phyloP scores from a whole-genome alignment of 2,888 invertebrate species.

The Acrobasis consociella region DNA sequence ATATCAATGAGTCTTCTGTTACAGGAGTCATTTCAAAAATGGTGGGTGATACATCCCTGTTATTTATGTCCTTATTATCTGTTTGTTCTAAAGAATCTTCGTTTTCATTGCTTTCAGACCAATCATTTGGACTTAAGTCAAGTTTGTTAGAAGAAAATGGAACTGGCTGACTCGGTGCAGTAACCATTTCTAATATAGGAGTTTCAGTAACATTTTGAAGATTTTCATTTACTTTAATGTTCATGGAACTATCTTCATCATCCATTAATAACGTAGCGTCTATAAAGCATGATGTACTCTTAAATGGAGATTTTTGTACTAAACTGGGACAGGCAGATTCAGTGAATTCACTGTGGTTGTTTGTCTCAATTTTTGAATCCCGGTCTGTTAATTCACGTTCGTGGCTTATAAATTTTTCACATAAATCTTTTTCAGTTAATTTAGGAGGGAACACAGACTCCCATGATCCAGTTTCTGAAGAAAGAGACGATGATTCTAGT shows the following conservation, averaged over 20 bases:
- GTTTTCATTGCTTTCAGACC: constrained; percentile 67
- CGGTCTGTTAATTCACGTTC: constrained; percentile 55
- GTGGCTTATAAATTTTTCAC: constrained; percentile 66
- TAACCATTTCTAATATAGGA: too few species aligned
- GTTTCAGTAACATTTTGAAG: constrained; percentile 35
- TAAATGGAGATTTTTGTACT: constrained; percentile 51
- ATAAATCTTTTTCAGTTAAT: constrained; percentile 63
- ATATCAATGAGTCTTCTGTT: constrained; percentile 59
- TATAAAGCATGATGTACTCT: constrained; percentile 85
- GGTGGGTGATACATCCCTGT: constrained; percentile 64
- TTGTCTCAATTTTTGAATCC: constrained; percentile 19
- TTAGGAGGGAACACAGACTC: constrained; percentile 83
- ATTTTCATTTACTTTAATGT: constrained; percentile 33
- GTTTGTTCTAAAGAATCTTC: constrained; percentile 70
- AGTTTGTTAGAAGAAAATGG: constrained; percentile 56
- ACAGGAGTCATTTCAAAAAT: constrained; percentile 68
- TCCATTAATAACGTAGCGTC: constrained; percentile 89
- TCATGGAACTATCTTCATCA: constrained; percentile 80
- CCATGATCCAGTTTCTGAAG: constrained; percentile 86
- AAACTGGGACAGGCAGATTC: constrained; percentile 40
- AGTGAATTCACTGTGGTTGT: constrained; percentile 38
- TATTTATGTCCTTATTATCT: constrained; percentile 59
- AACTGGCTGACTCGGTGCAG: constrained; percentile 54
- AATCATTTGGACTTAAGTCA: constrained; percentile 61
- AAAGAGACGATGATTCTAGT: constrained; percentile 84